Evolutionary conservation across 2,113 vertebrate species (phyloP).

Genomic region (Sitta europaea): DNA sequence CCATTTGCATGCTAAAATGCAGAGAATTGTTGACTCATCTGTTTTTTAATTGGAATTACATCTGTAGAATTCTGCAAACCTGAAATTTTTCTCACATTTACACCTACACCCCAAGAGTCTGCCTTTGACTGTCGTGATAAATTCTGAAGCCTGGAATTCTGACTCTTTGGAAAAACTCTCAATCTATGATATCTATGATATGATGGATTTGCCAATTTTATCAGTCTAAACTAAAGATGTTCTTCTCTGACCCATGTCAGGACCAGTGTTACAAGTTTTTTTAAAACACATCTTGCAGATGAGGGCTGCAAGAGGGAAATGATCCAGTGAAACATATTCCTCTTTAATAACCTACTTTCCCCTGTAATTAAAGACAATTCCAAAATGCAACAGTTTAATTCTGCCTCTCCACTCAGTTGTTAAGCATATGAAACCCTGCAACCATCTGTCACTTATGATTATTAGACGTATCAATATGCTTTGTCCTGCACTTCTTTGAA

Average conservation of each 20-base stretch:
- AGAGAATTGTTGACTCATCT: background rate
- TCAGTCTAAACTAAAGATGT: background rate
- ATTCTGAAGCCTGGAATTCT: background rate
- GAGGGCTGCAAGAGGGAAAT: background rate
- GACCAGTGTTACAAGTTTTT: background rate
- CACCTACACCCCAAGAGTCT: background rate
- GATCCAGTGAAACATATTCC: background rate
- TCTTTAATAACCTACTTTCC: background rate
- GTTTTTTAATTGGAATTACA: background rate
- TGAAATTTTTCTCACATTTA: background rate
- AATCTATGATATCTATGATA: too few relatives aligned
- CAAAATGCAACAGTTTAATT: background rate
- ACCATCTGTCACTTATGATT: slow-evolving; percentile 1
- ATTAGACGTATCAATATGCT: background rate
- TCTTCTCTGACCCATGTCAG: background rate
- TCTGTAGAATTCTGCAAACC: background rate
- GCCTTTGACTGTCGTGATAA: background rate
- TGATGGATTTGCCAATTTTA: background rate
- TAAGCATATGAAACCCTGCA: background rate
- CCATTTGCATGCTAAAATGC: background rate
- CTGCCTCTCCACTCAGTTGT: background rate
- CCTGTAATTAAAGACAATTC: background rate
- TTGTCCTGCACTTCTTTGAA: background rate
- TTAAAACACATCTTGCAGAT: background rate
- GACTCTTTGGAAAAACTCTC: background rate